Evolutionary conservation across 1,140 invertebrate species (phyloP), one percentile per base, ranked within the genome.

Genomic region (Babylonia areolata): DNA sequence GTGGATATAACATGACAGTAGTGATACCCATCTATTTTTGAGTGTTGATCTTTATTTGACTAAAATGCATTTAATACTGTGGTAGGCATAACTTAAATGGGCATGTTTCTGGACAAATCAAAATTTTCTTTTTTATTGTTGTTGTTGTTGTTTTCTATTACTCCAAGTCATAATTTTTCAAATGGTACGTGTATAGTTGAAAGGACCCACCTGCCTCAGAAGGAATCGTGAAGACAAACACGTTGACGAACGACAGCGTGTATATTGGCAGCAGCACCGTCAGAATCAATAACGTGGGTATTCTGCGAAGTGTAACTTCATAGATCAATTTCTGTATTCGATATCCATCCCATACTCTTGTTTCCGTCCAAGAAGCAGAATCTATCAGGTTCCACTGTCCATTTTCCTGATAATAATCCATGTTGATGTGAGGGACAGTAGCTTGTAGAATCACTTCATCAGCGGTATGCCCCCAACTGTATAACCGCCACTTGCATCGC

Each of bases 211-310:
- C 82, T 46, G 86, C 69, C 42, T 87, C 86, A n/a, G 78, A 75
- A 51, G 86, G 82, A 46, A 87, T 71, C 3, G 78, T 64, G 69
- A 87, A 87, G 15, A 84, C 86, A 5, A 85, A 51, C 17, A 87
- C 75, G 58, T 87, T 87, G 80, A n/a, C 33, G 9, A 75, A 39
- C 15, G 82, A 58, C 79, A 87, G 40, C 11, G 85, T n/a, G 33
- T 85, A 0, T 23, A 81, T 54, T 20, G 81, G 51, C 77, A 87
- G 37, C 2, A 87, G 42, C 33, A 85, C 42, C 15, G 71, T 87
- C 31, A 84, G 78, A 37, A 85, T 54, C 17, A 51, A n/a, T 28
- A 80, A 23, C 23, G 58, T 51, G 2, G 82, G 58, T 39, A 71
- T 58, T 40, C 86, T 73, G 20, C 42, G 75, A 2, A 87, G 71